Evolutionary conservation across 1,140 invertebrate genomes (phyloP), one percentile per base, ranked within the genome.

Genomic region (Musca domestica): DNA sequence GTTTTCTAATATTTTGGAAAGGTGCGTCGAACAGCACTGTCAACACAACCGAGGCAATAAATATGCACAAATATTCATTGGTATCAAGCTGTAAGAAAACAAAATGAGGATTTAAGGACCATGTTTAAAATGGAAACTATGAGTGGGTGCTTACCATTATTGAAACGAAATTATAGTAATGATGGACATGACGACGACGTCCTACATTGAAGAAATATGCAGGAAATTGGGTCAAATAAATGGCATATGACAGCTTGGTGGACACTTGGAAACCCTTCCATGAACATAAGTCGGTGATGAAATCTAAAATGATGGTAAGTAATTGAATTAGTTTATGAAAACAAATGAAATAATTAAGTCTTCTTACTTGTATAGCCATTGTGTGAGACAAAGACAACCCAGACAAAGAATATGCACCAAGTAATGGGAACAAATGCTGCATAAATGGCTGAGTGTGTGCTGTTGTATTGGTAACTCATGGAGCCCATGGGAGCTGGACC

Each of bases 391-490:
- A 89, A 86, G 6, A 88, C 85, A 7, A 88, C 82, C 90, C 90
- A 91, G 19, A 83, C 83, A 73, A 90, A 89, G 63, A 88, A 82
- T 10, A 85, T 80, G 71, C 89, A 90, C 89, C 89, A 91, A 9
- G 86, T 84, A 52, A 91, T 89, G 0, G 90, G 90, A 23, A 88
- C 86, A 73, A 91, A 88, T 15, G 90, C 89, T 30, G 89, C 88
- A 70, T 90, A 91, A 63, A 85, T 84, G 3, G 89, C 89, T 1
- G 88, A 88, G 75, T 91, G 86, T 1, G 84, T 81, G 4, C 86
- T 84, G 72, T 89, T 85, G 68, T 91, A 91, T 7, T 85, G 79
- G 68, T 91, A 91, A 74, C 85, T 79, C n/a, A 87, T 85, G 19
- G 84, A 83, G 0, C 88, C 86, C 89, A 91, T 91, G 54, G 84